Conservation (phyloP, 2,797 vertebrate genomes). For the Sphenopsis melanotis region DNA sequence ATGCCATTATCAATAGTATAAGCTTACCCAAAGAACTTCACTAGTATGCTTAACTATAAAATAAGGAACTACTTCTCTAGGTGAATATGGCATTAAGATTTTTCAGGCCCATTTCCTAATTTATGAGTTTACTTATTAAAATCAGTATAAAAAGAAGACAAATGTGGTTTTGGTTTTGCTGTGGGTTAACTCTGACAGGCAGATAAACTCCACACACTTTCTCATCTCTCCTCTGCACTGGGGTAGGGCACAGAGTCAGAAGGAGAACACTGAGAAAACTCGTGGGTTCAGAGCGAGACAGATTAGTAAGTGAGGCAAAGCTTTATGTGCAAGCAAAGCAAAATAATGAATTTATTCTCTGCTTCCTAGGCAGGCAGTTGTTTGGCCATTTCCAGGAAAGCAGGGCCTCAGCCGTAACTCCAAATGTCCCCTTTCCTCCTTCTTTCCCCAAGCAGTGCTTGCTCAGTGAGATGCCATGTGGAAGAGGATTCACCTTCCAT, state of each 20-base stretch:
- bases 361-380: background rate
- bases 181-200: background rate
- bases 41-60: background rate
- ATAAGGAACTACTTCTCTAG: background rate
- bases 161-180: background rate
- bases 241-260: background rate
- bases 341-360: background rate
- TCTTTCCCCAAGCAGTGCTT: background rate
- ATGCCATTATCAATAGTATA: background rate
- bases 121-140: background rate
- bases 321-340: background rate
- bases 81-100: background rate
- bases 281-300: background rate
- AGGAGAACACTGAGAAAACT: background rate
- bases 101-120: background rate
- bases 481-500: background rate
- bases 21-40: background rate
- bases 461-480: background rate
- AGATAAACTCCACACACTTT: background rate
- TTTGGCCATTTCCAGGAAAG: background rate
- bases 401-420: background rate
- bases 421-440: background rate
- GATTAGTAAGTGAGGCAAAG: background rate
- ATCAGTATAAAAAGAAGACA: background rate
- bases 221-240: background rate